Evolutionary conservation across 2,888 invertebrate species (phyloP), one percentile per base, ranked within the genome.

Genomic region (Caenorhabditis becei): DNA sequence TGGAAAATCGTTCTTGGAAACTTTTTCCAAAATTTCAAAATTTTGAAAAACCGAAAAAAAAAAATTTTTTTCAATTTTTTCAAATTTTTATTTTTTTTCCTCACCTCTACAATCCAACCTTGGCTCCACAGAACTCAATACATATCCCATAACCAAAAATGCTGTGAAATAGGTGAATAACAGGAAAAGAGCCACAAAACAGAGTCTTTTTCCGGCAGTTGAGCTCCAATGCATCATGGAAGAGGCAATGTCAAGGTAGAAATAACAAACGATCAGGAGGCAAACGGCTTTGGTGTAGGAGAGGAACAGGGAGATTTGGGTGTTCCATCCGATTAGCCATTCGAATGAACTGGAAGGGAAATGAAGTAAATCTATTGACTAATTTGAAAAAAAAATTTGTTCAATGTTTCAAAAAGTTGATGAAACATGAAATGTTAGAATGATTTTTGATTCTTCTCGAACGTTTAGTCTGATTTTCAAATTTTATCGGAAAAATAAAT

Each of bases 291-390:
- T 86, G n/a, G 83, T 82, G 65, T 85, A 87, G 32, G 84, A 80
- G 28, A 85, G 82, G 44, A 85, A 82, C 7, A 87, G 72, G 0
- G 82, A 51, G 20, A 85, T 61, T 69, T 84, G 84, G 1, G 84
- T 84, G 18, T 75, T 85, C 86, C 86, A 87, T 62, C 87, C 87
- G 63, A 86, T 82, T n/a, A 86, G 77, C 86, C 86, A 87, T 78
- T 87, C 87, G 71, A 87, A 83, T 8, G 87, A 87, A 44, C 87
- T 87, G 77, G 32, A 79, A 72, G n/a, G n/a, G 8, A n/a, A 58
- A n/a, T n/a, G n/a, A n/a, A n/a, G n/a, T n/a, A n/a, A n/a, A n/a
- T n/a, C n/a, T n/a, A n/a, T n/a, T n/a, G n/a, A n/a, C n/a, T n/a
- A n/a, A n/a, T n/a, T n/a, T n/a, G n/a, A n/a, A n/a, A n/a, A n/a